Conservation (phyloP, 2,888 invertebrate genomes). For the Coleophora deauratella region DNA sequence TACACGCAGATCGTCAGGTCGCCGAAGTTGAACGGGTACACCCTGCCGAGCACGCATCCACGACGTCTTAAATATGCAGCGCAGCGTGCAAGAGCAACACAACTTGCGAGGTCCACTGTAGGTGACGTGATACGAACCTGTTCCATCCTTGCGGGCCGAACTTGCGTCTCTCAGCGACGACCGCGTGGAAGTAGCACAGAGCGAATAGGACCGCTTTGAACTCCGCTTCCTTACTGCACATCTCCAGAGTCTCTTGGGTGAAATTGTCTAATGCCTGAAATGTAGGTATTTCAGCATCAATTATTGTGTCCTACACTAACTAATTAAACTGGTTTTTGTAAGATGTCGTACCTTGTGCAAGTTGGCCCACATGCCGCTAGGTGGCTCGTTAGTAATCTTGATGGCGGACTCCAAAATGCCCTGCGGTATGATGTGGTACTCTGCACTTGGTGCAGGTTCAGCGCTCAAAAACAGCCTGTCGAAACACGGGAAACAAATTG, state of each 20-base stretch:
- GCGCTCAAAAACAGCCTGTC: conserved; percentile 87
- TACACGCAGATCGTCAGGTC: conserved; percentile 94
- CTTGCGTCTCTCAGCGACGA: conserved; percentile 92
- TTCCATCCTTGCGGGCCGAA: conserved; percentile 98
- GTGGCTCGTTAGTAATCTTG: conserved; percentile 97
- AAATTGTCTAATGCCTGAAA: conserved; percentile 87
- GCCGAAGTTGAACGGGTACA: conserved; percentile 86
- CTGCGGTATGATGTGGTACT: conserved; percentile 80
- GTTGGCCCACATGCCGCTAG: conserved; percentile 95
- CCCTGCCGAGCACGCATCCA: too few relatives aligned
- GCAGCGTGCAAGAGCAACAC: too few relatives aligned
- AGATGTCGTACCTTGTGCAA: conserved; percentile 79
- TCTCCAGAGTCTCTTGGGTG: conserved; percentile 92
- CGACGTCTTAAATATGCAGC: too few relatives aligned
- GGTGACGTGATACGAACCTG: conserved; percentile 63
- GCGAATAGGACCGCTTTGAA: conserved; percentile 93
- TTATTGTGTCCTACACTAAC: too few relatives aligned
- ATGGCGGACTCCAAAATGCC: conserved; percentile 94
- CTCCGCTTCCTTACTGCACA: conserved; percentile 94
- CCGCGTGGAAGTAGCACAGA: conserved; percentile 96
- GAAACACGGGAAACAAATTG: not conserved
- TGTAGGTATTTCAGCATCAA: not conserved
- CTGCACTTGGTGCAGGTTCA: conserved; percentile 84
- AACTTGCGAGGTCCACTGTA: too few relatives aligned
- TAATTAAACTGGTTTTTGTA: not conserved